phyloP scores from a whole-genome alignment of 2,797 vertebrate genomes.

The Threskiornis aethiopicus region DNA sequence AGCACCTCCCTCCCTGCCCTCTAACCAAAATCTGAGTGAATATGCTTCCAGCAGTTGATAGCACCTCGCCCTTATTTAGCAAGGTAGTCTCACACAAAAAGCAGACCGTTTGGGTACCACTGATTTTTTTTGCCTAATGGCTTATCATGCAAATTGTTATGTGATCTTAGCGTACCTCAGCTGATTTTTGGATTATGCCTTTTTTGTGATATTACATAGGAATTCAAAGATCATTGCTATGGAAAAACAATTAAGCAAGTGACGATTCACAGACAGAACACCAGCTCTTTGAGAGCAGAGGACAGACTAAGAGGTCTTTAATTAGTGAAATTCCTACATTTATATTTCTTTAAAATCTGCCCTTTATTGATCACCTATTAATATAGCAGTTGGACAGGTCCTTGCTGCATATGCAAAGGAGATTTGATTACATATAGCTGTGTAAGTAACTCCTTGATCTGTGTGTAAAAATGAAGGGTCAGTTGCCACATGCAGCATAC shows the following conservation, averaged over 20 bases:
- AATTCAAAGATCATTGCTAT: not conserved
- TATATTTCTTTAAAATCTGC: not conserved
- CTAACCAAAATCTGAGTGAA: not conserved
- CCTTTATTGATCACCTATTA: not conserved
- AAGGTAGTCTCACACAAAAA: not conserved
- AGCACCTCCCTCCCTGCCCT: not conserved
- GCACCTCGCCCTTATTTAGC: not conserved
- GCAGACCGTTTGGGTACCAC: not conserved
- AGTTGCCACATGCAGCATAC: not conserved
- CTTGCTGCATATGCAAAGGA: not conserved
- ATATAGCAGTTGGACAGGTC: not conserved
- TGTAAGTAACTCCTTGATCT: not conserved
- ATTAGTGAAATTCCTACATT: not conserved
- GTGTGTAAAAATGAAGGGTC: not conserved
- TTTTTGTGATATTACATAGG: not conserved
- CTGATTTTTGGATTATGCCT: not conserved
- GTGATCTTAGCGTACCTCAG: not conserved
- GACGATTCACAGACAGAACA: not conserved
- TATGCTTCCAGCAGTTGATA: not conserved
- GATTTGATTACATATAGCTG: not conserved
- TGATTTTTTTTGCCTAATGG: not conserved
- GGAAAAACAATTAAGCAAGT: not conserved
- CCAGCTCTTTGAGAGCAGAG: not conserved
- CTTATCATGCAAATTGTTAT: not conserved
- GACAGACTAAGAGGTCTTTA: not conserved